These are phyloP conservation scores for Callopanchax toddi DNA, from an alignment of 2,113 vertebrate genomes.

Conservation along the genomic window DNA sequence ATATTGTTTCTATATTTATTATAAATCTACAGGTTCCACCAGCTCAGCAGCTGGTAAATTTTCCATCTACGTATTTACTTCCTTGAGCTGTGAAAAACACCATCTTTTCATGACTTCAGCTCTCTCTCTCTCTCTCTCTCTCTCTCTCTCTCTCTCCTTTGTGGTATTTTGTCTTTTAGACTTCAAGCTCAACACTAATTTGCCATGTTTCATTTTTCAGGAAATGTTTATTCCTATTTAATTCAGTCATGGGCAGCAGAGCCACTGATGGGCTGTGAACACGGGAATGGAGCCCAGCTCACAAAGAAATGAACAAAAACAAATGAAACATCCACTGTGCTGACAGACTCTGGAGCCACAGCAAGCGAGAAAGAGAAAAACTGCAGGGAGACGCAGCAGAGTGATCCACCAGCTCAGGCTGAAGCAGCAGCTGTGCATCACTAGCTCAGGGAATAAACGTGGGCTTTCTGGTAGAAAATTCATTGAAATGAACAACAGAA, in stretches of 20 bases:
- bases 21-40: background rate
- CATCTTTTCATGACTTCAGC: conserved; percentile 3
- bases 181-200: conserved; percentile 8
- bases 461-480: conserved; percentile 14
- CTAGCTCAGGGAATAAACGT: background rate
- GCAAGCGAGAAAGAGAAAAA: background rate
- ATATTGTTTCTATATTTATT: background rate
- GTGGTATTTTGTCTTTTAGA: conserved; percentile 22
- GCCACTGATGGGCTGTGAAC: background rate
- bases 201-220: conserved; percentile 7
- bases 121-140: background rate
- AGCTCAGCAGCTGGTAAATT: background rate
- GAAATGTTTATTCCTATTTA: conserved; percentile 4
- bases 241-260: background rate
- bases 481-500: background rate
- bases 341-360: background rate
- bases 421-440: conserved; percentile 4
- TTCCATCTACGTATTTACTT: background rate
- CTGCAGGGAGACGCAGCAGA: background rate
- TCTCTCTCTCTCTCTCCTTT: no score
- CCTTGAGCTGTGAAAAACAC: conserved; percentile 6
- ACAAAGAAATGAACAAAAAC: background rate
- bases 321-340: conserved; percentile 1
- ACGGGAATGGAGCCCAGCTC: background rate
- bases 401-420: conserved; percentile 2